A percentile compares a stretch with the other conserved stretches of the same genome.
Evolutionary conservation across 2,113 vertebrate genomes (phyloP).

Genomic region (Herpailurus yagouaroundi): DNA sequence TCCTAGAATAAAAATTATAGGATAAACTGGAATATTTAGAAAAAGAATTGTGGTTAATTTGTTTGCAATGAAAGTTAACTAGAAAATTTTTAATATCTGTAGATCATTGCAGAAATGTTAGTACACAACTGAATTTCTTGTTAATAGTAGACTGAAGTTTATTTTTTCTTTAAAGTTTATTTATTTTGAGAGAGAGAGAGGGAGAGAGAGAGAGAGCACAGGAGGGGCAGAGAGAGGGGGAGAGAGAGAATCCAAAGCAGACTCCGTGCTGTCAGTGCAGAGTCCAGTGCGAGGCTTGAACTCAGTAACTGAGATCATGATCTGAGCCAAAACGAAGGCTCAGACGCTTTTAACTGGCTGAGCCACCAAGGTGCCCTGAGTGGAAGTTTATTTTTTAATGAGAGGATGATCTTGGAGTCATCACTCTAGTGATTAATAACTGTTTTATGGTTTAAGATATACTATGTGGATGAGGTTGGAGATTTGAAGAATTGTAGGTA

Average conservation of each 20-base stretch:
- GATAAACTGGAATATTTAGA: neutral
- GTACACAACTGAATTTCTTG: neutral
- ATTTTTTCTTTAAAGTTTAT: neutral
- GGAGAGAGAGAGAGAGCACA: too few relatives aligned
- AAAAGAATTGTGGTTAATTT: conserved; percentile 19
- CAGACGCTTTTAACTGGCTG: too few relatives aligned
- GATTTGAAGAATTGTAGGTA: neutral
- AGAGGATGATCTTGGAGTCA: neutral
- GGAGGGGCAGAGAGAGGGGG: too few relatives aligned
- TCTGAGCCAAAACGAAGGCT: too few relatives aligned
- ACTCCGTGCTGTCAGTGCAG: too few relatives aligned
- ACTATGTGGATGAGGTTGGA: neutral
- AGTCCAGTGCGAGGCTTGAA: too few relatives aligned
- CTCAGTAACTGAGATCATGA: too few relatives aligned
- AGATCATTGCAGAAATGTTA: neutral
- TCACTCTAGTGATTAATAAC: neutral
- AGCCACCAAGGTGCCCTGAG: too few relatives aligned
- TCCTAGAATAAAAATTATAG: conserved; percentile 30
- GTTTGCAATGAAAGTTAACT: neutral
- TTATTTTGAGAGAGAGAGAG: too few relatives aligned
- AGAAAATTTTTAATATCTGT: conserved; percentile 3
- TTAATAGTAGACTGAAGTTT: neutral
- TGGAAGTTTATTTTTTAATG: neutral
- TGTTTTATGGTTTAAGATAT: neutral
- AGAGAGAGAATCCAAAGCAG: too few relatives aligned